Conservation (phyloP, 2,113 vertebrate species). For the Microtus pennsylvanicus region DNA sequence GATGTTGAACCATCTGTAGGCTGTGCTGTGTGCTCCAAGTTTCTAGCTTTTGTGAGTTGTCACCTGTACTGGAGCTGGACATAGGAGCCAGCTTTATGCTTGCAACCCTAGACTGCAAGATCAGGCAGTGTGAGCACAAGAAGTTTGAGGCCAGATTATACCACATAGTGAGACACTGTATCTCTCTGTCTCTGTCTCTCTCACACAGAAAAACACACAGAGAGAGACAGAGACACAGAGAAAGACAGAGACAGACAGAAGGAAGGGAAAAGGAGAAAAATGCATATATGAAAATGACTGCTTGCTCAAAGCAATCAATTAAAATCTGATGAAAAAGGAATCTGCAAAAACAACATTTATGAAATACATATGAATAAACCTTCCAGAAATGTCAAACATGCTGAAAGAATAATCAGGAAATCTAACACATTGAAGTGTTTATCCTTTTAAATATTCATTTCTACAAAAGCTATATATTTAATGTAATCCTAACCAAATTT, state of each 20-base stretch:
- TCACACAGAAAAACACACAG: too few species aligned
- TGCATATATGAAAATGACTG: neutral
- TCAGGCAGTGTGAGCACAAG: neutral
- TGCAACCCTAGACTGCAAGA: neutral
- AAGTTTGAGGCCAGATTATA: neutral
- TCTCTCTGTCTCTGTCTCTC: too few species aligned
- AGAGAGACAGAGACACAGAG: neutral
- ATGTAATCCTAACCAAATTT: conserved; percentile 21
- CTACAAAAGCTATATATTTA: neutral
- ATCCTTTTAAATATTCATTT: conserved; percentile 38
- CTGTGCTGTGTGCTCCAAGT: neutral
- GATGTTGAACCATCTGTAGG: neutral
- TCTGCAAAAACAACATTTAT: neutral
- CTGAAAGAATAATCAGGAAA: conserved; percentile 18
- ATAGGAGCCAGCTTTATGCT: neutral
- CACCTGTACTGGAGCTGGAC: neutral
- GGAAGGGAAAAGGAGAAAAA: neutral
- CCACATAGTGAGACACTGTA: neutral
- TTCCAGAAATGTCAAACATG: neutral
- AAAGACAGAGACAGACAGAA: neutral
- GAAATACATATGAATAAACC: conserved; percentile 40
- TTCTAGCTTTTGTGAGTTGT: too few species aligned
- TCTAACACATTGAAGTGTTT: conserved; percentile 11
- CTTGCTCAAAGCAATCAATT: conserved; percentile 45
- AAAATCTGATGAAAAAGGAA: neutral